Conservation (phyloP, 2,888 invertebrate species). For the Drepanosiphum platanoidis region DNA sequence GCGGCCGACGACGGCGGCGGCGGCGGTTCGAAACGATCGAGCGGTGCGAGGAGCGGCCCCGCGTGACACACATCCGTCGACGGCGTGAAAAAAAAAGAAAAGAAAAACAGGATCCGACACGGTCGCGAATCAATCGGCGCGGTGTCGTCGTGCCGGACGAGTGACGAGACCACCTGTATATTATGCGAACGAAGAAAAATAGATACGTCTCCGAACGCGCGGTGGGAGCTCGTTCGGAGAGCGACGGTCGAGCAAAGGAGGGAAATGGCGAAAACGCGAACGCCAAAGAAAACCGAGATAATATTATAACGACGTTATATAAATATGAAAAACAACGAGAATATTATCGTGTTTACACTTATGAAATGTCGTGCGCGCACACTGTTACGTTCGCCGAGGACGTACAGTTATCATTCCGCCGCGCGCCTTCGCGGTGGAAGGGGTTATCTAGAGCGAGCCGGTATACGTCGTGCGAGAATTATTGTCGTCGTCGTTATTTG, state of each 20-base stretch:
- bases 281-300: too few species aligned
- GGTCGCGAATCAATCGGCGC: conserved; percentile 23
- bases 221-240: not conserved
- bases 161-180: conserved; percentile 23
- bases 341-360: too few species aligned
- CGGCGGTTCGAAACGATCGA: not conserved
- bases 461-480: too few species aligned
- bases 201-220: too few species aligned
- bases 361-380: too few species aligned
- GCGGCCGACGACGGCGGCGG: not conserved
- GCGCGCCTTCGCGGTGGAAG: too few species aligned
- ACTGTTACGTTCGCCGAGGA: too few species aligned
- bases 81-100: not conserved
- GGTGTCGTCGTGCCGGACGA: not conserved
- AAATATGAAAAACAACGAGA: too few species aligned
- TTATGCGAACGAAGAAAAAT: not conserved
- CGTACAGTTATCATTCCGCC: too few species aligned
- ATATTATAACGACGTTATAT: too few species aligned
- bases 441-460: too few species aligned
- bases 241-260: not conserved
- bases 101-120: not conserved
- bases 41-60: not conserved
- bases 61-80: conserved; percentile 8
- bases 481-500: too few species aligned
- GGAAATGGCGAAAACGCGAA: not conserved